A percentile compares a stretch with the other conserved stretches of the same genome.
These are phyloP conservation scores for Pheosia tremula DNA, from an alignment of 2,888 invertebrate species.

Conservation along the genomic window DNA sequence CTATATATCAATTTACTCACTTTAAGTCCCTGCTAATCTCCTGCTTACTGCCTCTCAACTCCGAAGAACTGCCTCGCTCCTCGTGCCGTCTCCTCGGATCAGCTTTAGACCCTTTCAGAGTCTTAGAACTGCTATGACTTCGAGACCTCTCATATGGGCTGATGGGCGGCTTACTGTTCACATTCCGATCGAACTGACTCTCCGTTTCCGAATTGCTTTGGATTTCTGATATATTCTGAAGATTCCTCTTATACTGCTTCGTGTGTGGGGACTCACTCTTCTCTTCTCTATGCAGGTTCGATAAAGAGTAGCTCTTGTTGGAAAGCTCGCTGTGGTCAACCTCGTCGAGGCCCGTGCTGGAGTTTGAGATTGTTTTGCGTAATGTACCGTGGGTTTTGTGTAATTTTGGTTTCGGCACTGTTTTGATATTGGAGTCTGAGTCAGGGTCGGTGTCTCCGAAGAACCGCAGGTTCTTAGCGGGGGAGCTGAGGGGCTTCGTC, in stretches of 20 bases:
- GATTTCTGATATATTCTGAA: constrained; percentile 85
- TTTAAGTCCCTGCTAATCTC: constrained; percentile 70
- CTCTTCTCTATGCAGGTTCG: constrained; percentile 69
- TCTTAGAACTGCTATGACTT: constrained; percentile 79
- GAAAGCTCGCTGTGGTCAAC: constrained; percentile 68
- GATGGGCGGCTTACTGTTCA: constrained; percentile 69
- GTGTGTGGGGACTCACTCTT: constrained; percentile 62
- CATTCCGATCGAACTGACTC: constrained; percentile 63
- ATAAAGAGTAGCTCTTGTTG: constrained; percentile 73
- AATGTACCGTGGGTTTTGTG: constrained; percentile 62
- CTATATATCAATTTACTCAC: constrained; percentile 49
- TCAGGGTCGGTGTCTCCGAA: constrained; percentile 94
- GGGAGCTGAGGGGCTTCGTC: constrained; percentile 65
- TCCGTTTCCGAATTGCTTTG: constrained; percentile 76
- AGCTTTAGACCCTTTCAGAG: constrained; percentile 59
- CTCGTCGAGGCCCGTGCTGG: constrained; percentile 74
- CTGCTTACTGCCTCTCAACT: constrained; percentile 71
- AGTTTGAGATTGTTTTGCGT: constrained; percentile 74
- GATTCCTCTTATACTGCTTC: constrained; percentile 75
- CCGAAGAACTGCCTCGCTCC: constrained; percentile 63
- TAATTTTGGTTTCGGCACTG: constrained; percentile 59
- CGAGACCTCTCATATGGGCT: constrained; percentile 75
- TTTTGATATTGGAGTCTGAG: constrained; percentile 85
- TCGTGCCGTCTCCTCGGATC: constrained; percentile 54
- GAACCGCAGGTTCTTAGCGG: constrained; percentile 90